These are phyloP conservation scores for Altica lythri DNA, from an alignment of 2,888 invertebrate species.

Conservation along the genomic window DNA sequence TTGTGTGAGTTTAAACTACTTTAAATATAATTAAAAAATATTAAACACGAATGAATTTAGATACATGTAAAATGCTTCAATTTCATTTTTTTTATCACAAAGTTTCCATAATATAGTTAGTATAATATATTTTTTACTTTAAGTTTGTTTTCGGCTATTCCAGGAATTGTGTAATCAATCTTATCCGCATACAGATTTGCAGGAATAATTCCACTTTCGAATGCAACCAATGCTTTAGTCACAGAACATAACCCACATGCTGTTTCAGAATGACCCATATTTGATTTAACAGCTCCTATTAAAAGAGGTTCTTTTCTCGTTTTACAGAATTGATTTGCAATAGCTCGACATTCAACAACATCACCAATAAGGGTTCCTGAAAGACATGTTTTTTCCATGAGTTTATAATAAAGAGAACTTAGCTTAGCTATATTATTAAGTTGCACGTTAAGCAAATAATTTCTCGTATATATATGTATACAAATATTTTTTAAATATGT, in stretches of 20 bases:
- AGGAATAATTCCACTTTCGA: slow-evolving; percentile 70
- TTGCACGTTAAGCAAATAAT: too few species aligned
- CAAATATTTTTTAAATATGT: too few species aligned
- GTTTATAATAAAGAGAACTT: too few species aligned
- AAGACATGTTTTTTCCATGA: neutral
- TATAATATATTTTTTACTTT: slow-evolving; percentile 46
- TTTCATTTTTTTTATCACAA: too few species aligned
- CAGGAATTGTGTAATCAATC: slow-evolving; percentile 62
- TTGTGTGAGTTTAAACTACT: too few species aligned
- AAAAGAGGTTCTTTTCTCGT: slow-evolving; percentile 61
- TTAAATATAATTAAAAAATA: too few species aligned
- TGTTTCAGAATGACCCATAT: slow-evolving; percentile 58
- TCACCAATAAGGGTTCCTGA: slow-evolving; percentile 55
- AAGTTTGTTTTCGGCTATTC: slow-evolving; percentile 60
- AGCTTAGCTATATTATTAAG: too few species aligned
- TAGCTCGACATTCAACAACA: slow-evolving; percentile 37
- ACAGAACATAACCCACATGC: slow-evolving; percentile 61
- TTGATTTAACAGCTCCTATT: slow-evolving; percentile 61
- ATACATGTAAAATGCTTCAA: too few species aligned
- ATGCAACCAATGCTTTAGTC: slow-evolving; percentile 67
- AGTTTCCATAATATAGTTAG: too few species aligned
- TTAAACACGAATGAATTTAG: too few species aligned
- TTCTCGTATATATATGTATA: too few species aligned
- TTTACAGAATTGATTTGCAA: slow-evolving; percentile 18
- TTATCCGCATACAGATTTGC: slow-evolving; percentile 71